These are phyloP conservation scores for Cnemophilus loriae DNA, from an alignment of 2,113 vertebrate species.

Conservation along the genomic window DNA sequence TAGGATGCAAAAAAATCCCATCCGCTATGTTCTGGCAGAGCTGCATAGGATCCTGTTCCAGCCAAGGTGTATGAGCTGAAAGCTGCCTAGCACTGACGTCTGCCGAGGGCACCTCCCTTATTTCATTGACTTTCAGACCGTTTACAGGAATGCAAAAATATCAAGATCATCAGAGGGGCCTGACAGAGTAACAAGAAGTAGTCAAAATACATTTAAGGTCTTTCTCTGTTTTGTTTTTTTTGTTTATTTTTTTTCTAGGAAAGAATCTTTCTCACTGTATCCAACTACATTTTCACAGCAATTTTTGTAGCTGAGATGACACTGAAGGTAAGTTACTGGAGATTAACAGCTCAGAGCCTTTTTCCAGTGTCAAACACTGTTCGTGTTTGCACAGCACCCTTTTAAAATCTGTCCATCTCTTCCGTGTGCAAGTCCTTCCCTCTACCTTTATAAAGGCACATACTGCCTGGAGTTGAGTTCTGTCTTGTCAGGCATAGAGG, in stretches of 20 bases:
- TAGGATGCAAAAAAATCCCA: not conserved
- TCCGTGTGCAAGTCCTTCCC: not conserved
- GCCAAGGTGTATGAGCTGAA: not conserved
- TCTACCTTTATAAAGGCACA: not conserved
- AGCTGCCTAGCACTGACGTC: not conserved
- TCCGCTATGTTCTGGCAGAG: not conserved
- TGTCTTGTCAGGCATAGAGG: not conserved
- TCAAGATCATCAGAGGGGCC: not conserved
- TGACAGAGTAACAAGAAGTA: not conserved
- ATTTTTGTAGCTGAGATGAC: constrained; percentile 98
- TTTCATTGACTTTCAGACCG: not conserved
- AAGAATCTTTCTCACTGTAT: constrained; percentile 90
- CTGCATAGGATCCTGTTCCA: not conserved
- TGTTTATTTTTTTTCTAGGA: constrained; percentile 71
- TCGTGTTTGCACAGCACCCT: not conserved
- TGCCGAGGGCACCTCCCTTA: not conserved
- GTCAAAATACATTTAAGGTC: not conserved
- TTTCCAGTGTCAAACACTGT: not conserved
- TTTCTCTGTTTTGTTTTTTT: not conserved
- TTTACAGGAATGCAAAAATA: not conserved
- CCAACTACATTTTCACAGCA: constrained; percentile 97
- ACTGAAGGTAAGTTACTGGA: constrained; percentile 81
- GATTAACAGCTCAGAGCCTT: not conserved
- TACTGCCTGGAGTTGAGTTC: not conserved
- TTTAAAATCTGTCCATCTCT: not conserved